Evolutionary conservation across 2,113 vertebrate genomes (phyloP), one percentile per base, ranked within the genome.

Genomic region (Vombatus ursinus): DNA sequence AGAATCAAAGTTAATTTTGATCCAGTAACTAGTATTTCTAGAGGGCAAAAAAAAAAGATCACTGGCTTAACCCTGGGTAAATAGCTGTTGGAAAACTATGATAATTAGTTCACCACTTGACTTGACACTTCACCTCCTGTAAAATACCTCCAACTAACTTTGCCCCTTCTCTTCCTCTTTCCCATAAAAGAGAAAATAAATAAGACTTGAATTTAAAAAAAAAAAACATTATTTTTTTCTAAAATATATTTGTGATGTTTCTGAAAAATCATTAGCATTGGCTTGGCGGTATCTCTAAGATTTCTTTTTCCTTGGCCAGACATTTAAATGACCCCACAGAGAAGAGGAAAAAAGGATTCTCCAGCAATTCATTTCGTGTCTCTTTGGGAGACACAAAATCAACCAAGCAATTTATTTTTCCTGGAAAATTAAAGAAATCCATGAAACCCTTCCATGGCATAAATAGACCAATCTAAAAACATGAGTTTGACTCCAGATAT

Each of bases 1-100:
- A 48, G 92, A 92, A 68, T 53, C 94, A 44, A 84, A 19, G 7
- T 84, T 84, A 84, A 84, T 44, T 84, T 84, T 44, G n/a, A 84
- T 84, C 68, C n/a, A 84, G 68, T 44, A 44, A 84, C 44, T 44
- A 84, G 19, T 84, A 84, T 8, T 84, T 84, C 68, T 23, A 84
- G 16, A 23, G 68, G n/a, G 8, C 8, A n/a, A 50, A 92, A 96
- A 95, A 95, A 96, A 96, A 95, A 95, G 96, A 51, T 93, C 57
- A 48, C 68, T 2, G 31, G 50, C 77, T 48, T 49, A 93, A 92
- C 92, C 91, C n/a, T 14, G 91, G 92, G 24, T 47, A 49, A 77
- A 52, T 49, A 16, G 48, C 50, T n/a, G 9, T 19, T 90, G 37
- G 84, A 94, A 84, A 95, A 61, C 91, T 92, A 77, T 22, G 68